Conservation (phyloP, 2,113 vertebrate genomes). For the Brachyistius frenatus region DNA sequence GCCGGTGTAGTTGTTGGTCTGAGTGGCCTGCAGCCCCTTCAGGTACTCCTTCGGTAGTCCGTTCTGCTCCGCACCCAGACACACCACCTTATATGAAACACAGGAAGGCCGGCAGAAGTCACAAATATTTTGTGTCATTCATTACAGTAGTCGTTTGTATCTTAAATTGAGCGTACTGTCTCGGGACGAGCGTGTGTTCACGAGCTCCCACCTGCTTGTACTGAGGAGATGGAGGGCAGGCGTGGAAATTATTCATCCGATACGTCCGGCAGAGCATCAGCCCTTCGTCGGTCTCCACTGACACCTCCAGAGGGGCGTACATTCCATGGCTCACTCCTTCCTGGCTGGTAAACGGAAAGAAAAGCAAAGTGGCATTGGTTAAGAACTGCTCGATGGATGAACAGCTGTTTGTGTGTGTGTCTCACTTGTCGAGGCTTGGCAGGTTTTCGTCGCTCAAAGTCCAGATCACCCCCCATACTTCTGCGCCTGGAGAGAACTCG, state of each 20-base stretch:
- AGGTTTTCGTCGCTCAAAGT: constrained; percentile 86
- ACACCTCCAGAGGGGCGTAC: constrained; percentile 89
- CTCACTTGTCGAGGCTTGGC: constrained; percentile 87
- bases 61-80: constrained; percentile 91
- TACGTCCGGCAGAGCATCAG: constrained; percentile 89
- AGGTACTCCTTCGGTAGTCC: constrained; percentile 88
- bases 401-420: neutral
- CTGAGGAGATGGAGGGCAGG: constrained; percentile 89
- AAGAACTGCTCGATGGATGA: neutral
- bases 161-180: no score
- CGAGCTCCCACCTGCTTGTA: constrained; percentile 89
- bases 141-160: no score
- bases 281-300: constrained; percentile 84
- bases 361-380: neutral
- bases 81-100: constrained; percentile 86
- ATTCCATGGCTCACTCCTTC: constrained; percentile 87
- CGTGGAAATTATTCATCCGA: constrained; percentile 89
- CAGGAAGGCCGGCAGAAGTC: neutral
- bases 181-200: neutral
- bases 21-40: constrained; percentile 86
- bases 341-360: constrained; percentile 83
- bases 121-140: no score
- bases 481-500: constrained; percentile 85
- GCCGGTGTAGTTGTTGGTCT: constrained; percentile 91
- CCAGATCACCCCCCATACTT: constrained; percentile 97